These are phyloP conservation scores for Tichodroma muraria DNA, from an alignment of 2,113 vertebrate species.

Conservation along the genomic window DNA sequence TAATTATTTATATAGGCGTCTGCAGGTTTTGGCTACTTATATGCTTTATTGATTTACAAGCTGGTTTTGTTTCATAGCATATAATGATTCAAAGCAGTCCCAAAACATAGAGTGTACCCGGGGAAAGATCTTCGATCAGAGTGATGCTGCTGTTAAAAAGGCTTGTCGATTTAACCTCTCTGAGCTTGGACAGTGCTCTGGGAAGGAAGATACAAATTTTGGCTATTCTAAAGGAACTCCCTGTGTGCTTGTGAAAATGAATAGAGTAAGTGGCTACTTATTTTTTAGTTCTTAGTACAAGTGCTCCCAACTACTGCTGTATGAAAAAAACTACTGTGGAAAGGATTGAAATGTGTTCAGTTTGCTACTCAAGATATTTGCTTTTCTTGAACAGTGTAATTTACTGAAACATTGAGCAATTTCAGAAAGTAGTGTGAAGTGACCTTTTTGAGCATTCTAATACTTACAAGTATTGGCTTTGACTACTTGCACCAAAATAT, in stretches of 20 bases:
- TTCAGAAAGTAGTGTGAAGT: not conserved
- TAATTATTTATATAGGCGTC: not conserved
- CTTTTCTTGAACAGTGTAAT: not conserved
- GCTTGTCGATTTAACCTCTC: conserved; percentile 82
- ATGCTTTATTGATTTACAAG: not conserved
- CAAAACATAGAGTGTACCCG: conserved; percentile 70
- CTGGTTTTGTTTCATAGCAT: conserved; percentile 72
- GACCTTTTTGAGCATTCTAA: not conserved
- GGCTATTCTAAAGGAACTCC: conserved; percentile 86
- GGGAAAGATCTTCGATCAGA: conserved; percentile 75
- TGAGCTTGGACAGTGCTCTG: conserved; percentile 80
- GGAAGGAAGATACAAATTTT: conserved; percentile 75
- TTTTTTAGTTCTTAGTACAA: not conserved
- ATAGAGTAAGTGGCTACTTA: conserved; percentile 80
- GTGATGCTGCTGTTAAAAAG: conserved; percentile 63
- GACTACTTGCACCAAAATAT: not conserved
- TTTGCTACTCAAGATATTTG: not conserved
- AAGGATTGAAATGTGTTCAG: not conserved
- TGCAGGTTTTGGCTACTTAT: not conserved
- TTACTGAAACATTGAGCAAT: not conserved
- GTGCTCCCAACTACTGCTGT: not conserved
- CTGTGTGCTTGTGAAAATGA: conserved; percentile 93
- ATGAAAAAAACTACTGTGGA: not conserved
- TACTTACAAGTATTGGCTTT: not conserved
- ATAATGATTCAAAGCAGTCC: conserved; percentile 80